Evolutionary conservation across 2,113 vertebrate genomes (phyloP).

Genomic region (Sorex fumeus): DNA sequence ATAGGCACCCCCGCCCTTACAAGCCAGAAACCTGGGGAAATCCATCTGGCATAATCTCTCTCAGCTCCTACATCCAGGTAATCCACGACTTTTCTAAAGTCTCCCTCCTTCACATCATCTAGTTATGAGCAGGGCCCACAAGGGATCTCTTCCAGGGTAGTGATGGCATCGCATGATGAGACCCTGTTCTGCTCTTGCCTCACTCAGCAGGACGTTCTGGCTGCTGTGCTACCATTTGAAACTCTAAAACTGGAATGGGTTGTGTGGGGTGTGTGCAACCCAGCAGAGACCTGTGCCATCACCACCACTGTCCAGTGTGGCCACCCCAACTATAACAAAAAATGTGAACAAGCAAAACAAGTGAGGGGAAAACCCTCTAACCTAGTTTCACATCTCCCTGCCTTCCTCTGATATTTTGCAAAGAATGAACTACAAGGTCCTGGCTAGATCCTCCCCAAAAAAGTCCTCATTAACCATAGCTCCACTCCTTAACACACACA

Average conservation of each 20-base stretch:
- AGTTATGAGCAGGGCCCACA: not conserved
- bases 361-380: no score
- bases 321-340: no score
- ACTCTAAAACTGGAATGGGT: no score
- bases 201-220: not conserved
- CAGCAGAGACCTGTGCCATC: no score
- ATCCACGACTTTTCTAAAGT: not conserved
- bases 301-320: no score
- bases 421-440: slow-evolving; percentile 33
- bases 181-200: not conserved
- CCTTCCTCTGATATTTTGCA: not conserved
- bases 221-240: not conserved
- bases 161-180: not conserved
- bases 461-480: not conserved
- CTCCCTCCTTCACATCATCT: not conserved
- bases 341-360: no score
- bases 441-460: not conserved
- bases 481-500: no score
- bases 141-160: not conserved
- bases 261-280: no score
- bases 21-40: no score
- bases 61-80: not conserved
- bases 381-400: not conserved
- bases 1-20: no score
- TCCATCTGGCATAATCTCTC: no score